Evolutionary conservation across 2,797 vertebrate species (phyloP).

Genomic region (Sebastes nivosus): DNA sequence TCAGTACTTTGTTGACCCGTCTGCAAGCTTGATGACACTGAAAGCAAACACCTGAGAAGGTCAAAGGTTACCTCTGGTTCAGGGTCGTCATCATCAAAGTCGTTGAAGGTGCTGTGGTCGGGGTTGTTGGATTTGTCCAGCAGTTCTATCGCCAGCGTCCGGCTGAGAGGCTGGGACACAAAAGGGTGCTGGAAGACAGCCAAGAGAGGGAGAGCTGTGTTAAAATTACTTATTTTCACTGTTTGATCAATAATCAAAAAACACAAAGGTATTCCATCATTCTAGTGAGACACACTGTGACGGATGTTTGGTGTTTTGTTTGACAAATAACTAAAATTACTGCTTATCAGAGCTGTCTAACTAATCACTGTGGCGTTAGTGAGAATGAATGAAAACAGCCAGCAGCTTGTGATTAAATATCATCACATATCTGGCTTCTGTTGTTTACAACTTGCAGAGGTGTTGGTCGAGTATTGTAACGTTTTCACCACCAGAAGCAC

Average conservation of each 20-base stretch:
- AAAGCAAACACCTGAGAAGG: neutral
- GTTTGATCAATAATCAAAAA: neutral
- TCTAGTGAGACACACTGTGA: neutral
- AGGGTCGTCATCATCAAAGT: conserved; percentile 95
- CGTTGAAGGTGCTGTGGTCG: conserved; percentile 93
- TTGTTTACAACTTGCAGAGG: neutral
- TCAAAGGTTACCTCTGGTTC: conserved; percentile 87
- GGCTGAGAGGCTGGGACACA: conserved; percentile 94
- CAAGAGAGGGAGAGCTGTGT: neutral
- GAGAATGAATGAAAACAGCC: neutral
- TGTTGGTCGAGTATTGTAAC: neutral
- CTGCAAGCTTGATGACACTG: neutral
- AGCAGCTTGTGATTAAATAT: neutral
- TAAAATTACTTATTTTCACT: accelerated
- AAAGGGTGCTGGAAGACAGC: conserved; percentile 89
- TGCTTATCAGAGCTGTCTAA: neutral
- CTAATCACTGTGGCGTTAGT: neutral
- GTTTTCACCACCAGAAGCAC: neutral
- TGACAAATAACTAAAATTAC: neutral
- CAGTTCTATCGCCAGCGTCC: conserved; percentile 96
- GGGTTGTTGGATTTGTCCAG: conserved; percentile 97
- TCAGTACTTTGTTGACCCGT: neutral
- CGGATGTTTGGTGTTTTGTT: neutral
- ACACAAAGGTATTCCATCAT: neutral
- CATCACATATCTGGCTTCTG: neutral